phyloP scores from a whole-genome alignment of 1,140 invertebrate genomes.

The Physella acuta region DNA sequence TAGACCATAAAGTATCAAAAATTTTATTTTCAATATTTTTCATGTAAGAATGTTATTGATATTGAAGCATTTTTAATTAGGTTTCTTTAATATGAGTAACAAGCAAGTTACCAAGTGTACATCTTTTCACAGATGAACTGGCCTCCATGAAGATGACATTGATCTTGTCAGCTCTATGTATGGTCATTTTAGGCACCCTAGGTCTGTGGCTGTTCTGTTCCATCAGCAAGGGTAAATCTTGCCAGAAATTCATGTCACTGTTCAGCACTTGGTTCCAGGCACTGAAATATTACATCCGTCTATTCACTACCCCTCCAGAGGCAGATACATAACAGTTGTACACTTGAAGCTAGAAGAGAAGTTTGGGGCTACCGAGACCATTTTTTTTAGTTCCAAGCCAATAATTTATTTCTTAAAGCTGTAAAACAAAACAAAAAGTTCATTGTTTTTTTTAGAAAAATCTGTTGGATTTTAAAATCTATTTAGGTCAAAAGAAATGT shows the following conservation, averaged over 20 bases:
- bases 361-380: too few species aligned
- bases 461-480: too few species aligned
- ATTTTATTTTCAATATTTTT: too few species aligned
- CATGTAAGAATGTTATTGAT: too few species aligned
- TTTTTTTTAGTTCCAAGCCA: background rate
- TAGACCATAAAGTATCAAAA: too few species aligned
- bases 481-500: background rate
- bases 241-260: background rate
- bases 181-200: conserved; percentile 1
- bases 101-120: background rate
- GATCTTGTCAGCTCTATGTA: background rate
- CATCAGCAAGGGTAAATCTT: background rate
- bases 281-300: background rate
- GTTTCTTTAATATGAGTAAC: too few species aligned
- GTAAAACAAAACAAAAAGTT: conserved; percentile 1
- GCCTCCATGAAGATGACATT: conserved; percentile 2
- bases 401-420: background rate
- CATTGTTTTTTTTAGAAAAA: background rate
- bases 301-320: too few species aligned
- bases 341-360: too few species aligned
- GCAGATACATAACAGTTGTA: too few species aligned
- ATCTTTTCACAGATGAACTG: background rate
- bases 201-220: conserved; percentile 19
- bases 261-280: background rate
- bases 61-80: too few species aligned